phyloP scores from a whole-genome alignment of 2,797 vertebrate species.

The Carapus acus region DNA sequence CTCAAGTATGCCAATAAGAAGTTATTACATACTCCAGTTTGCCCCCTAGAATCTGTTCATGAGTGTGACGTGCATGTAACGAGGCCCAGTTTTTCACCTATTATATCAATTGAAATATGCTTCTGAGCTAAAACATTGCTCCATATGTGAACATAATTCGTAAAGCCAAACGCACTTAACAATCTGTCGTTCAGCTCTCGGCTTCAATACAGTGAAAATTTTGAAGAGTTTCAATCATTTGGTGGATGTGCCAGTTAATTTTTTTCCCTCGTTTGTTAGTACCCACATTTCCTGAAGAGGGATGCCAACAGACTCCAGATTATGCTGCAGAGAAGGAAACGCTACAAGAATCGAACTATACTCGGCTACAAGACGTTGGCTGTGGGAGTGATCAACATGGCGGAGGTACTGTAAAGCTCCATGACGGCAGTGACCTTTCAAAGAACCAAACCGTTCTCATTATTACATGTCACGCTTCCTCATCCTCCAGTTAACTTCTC shows the following conservation, averaged over 20 bases:
- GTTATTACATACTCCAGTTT: too few species aligned
- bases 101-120: too few species aligned
- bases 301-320: constrained; percentile 88
- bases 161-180: too few species aligned
- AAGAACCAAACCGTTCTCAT: constrained; percentile 3
- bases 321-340: constrained; percentile 87
- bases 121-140: too few species aligned
- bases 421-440: not conserved
- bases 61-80: too few species aligned
- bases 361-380: constrained; percentile 91
- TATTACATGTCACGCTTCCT: constrained; percentile 16
- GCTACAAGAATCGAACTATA: constrained; percentile 93
- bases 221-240: too few species aligned
- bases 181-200: too few species aligned
- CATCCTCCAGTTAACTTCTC: constrained; percentile 24
- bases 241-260: not conserved
- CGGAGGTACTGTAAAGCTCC: constrained; percentile 70
- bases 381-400: constrained; percentile 88
- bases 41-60: too few species aligned
- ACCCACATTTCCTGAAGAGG: constrained; percentile 90
- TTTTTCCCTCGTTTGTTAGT: constrained; percentile 63
- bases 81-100: too few species aligned
- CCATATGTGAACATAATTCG: too few species aligned
- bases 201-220: too few species aligned
- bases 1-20: too few species aligned